phyloP scores from a whole-genome alignment of 2,888 invertebrate genomes.

The Aphidoletes aphidimyza region DNA sequence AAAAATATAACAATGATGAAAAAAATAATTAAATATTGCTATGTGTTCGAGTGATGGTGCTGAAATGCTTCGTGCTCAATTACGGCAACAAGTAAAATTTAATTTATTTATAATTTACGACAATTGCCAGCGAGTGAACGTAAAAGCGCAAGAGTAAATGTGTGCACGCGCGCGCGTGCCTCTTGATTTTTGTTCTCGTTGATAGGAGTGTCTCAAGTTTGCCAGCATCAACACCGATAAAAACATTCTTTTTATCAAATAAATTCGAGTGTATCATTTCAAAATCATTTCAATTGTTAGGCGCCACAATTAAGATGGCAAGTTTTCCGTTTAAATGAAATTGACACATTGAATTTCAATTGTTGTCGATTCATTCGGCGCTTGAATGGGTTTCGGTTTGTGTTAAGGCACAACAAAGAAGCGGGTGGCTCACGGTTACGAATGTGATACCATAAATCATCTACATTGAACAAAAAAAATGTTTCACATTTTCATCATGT shows the following conservation, averaged over 20 bases:
- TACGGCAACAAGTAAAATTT: conserved; percentile 27
- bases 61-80: neutral
- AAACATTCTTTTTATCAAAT: no score
- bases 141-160: no score
- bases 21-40: no score
- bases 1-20: no score
- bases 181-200: no score
- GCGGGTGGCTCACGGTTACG: conserved; percentile 6
- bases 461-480: neutral
- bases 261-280: neutral
- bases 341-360: conserved; percentile 32
- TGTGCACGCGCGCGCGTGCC: no score
- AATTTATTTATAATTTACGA: conserved; percentile 29
- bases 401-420: neutral
- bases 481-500: neutral
- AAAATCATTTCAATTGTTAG: neutral
- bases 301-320: neutral
- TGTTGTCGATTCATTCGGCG: neutral
- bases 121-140: conserved; percentile 16
- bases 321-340: neutral
- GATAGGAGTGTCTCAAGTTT: no score
- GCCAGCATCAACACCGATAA: no score
- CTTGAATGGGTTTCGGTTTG: neutral
- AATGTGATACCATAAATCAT: conserved; percentile 22
- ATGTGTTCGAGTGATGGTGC: neutral